Base-by-base conservation (phyloP, 2,888 invertebrate species). In the Andrena camellia region DNA sequence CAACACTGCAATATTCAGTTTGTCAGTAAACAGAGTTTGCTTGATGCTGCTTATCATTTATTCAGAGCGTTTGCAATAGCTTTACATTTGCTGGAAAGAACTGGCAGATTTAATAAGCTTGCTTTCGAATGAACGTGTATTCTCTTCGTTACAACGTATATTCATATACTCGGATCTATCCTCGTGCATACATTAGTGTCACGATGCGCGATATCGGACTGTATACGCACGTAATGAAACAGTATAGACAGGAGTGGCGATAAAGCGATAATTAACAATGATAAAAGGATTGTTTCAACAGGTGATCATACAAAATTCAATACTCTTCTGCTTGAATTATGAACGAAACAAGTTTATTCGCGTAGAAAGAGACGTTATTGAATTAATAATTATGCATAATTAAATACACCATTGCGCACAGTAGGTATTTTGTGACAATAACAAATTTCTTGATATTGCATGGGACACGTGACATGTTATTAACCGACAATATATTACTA, bases 231-330 rank as follows among this genome's bases (percentile, higher is more conserved):
- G 42, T 10, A 33, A 69, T 60, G 64, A 59, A 72, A 72, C 42
- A 42, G 8, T 57, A 8, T 23, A 54, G 57, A 31, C 35, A 8
- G 31, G 50, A 50, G 52, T 69, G 52, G 42, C 23, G 77, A 73
- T 77, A 66, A 76, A 70, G 72, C 52, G 73, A 83, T 82, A 82
- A 82, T 83, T 82, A 70, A 54, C 69, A 35, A 54, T 31, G 72
- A 77, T 77, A 77, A 83, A 82, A 82, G 69, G 63, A 64, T 76
- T 48, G 78, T 67, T 82, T 83, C 83, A 73, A 82, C 77, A 82
- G 82, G 73, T 77, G 78, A 82, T 82, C 70, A 64, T 20, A 70
- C 20, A 57, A 63, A 57, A 68, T 73, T 66, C 71, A 62, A 76
- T 68, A 10, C 20, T n/a, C 8, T 3, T n/a, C 20, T 59, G 52